Evolutionary conservation across 2,888 invertebrate genomes (phyloP), one percentile per base, ranked within the genome.

Genomic region (Brachycybe producta): DNA sequence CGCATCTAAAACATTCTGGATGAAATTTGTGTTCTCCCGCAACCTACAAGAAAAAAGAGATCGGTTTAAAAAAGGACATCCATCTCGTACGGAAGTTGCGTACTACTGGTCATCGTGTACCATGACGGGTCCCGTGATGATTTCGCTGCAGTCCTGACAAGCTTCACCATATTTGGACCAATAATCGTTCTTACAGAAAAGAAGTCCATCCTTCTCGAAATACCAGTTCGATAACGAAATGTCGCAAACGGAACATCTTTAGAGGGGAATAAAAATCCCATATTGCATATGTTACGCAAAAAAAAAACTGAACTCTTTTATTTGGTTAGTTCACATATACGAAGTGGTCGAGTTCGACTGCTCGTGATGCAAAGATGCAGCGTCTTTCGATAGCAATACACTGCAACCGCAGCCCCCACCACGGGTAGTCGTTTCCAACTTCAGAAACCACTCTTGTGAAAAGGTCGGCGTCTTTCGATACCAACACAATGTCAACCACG

Each of bases 21-120:
- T 94, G 92, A 71, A 90, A 92, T 67, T 87, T 86, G 70, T 90
- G 90, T 63, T 86, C 86, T 27, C 91, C 92, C 21, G 91, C 91
- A 55, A 88, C 66, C 67, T 68, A 57, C 4, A 57, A 32, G 32
- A 32, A 11, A 11, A 32, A 32, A 32, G 32, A 32, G n/a, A 32
- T 11, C 32, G n/a, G n/a, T 32, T 32, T 32, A 11, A 32, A 32
- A 32, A 32, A n/a, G 32, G 32, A 32, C 32, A 32, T 32, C n/a
- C 11, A 32, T 32, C n/a, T 32, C 11, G n/a, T 32, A 11, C 32
- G n/a, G 32, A 11, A 11, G 11, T 32, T 32, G 8, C 39, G 17
- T 15, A 39, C 4, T 32, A 35, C 8, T 44, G 35, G 26, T 17
- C 15, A 2, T 3, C 15, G 49, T 59, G 58, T 55, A 66, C 80